Evolutionary conservation across 2,113 vertebrate species (phyloP).

Genomic region (Hipposideros armiger): DNA sequence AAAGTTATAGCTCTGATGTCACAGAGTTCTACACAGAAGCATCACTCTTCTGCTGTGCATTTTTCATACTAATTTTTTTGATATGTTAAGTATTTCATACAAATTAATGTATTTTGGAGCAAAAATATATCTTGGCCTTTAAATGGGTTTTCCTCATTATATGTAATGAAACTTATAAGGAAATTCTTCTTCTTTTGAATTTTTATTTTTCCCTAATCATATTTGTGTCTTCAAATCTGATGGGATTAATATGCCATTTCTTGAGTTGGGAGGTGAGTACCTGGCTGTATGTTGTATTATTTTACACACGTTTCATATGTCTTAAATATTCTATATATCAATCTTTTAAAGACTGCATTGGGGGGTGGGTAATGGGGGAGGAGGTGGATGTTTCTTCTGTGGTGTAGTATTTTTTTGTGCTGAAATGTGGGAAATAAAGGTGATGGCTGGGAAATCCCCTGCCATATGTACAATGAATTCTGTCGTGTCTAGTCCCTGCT

Average conservation of each 20-base stretch:
- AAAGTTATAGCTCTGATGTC: conserved; percentile 80
- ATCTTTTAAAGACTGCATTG: background rate
- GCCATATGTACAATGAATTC: background rate
- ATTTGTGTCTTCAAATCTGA: conserved; percentile 12
- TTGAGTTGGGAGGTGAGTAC: background rate
- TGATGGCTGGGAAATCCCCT: conserved; percentile 39
- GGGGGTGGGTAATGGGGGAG: background rate
- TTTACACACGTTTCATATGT: background rate
- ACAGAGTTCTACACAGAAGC: conserved; percentile 69
- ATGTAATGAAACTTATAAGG: background rate
- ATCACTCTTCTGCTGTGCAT: conserved; percentile 71
- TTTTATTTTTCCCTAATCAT: background rate
- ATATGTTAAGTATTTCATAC: background rate
- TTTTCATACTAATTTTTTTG: conserved; percentile 40
- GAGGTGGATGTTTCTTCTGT: background rate
- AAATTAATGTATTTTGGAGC: conserved; percentile 41
- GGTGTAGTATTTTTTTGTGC: background rate
- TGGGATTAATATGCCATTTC: background rate
- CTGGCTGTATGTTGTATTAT: background rate
- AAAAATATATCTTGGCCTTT: conserved; percentile 48
- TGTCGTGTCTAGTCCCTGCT: conserved; percentile 49
- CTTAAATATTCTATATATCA: background rate
- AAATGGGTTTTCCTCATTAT: background rate
- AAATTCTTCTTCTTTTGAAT: background rate
- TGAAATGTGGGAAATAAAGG: conserved; percentile 25